phyloP scores from a whole-genome alignment of 2,888 invertebrate species.

The Dorcus parallelipipedus region DNA sequence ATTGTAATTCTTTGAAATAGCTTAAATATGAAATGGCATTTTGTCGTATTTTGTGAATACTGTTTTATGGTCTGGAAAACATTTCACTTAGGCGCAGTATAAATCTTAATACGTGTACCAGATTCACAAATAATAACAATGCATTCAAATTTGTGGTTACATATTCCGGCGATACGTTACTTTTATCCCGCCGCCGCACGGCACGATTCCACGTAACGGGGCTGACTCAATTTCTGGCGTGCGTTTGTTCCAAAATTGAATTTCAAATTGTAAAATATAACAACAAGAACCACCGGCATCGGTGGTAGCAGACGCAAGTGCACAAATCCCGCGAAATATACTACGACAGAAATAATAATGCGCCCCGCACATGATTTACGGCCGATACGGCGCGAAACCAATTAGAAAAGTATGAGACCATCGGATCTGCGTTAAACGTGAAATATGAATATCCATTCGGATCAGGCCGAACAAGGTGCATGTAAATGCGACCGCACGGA shows the following conservation, averaged over 20 bases:
- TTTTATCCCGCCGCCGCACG: background rate
- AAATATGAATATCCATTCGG: constrained; percentile 35
- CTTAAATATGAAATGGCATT: no score
- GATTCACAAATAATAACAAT: no score
- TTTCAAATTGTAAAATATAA: constrained; percentile 10
- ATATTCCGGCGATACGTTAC: no score
- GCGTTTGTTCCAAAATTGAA: constrained; percentile 5
- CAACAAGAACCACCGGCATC: constrained; percentile 1
- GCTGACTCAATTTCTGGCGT: constrained; percentile 1
- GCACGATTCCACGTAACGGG: background rate
- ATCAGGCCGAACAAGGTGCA: constrained; percentile 25
- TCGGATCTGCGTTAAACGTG: constrained; percentile 32
- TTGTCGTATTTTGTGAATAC: no score
- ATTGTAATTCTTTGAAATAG: no score
- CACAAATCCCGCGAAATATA: constrained; percentile 13
- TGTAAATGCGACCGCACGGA: constrained; percentile 26
- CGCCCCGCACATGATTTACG: constrained; percentile 17
- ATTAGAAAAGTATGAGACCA: constrained; percentile 34
- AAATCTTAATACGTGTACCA: no score
- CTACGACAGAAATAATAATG: constrained; percentile 14
- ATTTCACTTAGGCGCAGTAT: no score
- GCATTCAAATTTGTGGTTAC: no score
- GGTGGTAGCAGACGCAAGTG: no score
- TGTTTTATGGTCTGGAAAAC: no score
- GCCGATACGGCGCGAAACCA: constrained; percentile 28